Base-by-base conservation (phyloP, 1,140 invertebrate genomes). In the Temnothorax curvispinosus region DNA sequence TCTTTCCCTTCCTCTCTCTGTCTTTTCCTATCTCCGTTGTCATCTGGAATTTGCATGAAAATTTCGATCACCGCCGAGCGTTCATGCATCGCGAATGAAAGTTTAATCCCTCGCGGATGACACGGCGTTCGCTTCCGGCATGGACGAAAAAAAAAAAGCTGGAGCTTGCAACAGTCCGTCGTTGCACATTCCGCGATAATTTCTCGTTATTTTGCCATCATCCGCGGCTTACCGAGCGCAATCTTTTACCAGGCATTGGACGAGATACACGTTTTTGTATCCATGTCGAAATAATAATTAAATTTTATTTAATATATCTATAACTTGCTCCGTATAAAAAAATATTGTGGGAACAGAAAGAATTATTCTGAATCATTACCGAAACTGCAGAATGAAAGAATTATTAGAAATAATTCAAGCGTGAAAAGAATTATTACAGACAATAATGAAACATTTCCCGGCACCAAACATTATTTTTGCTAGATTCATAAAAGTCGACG, bases 31-130 rank as follows among this genome's bases (percentile, higher is more conserved):
- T 65, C 27, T 76, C 32, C 9, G 9, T 52, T 50, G 21, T 71
- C 50, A 32, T 58, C 38, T 81, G 38, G 41, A 71, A 81, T 71
- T 71, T 81, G 78, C 65, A 56, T 81, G 78, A 32, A 81, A 74
- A 84, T 84, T 84, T 60, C 47, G 67, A 84, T 84, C 41, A 18
- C 56, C n/a, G 27, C n/a, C 44, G 27, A 58, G 32, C 62, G 41
- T 47, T 56, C 41, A 35, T 74, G 11, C 18, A 74, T 74, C 38
- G 38, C n/a, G 54, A 44, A 75, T 54, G 47, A 84, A 74, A 74
- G 71, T 84, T 84, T 84, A 72, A 84, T 84, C 67, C 67, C 80
- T 47, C 67, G 27, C 64, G 78, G 44, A 80, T 81, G 64, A 71
- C 50, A 52, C 50, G 38, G 15, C 44, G 18, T 52, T 67, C 47